Conservation (phyloP, 2,888 invertebrate genomes). For the Philonicus albiceps region DNA sequence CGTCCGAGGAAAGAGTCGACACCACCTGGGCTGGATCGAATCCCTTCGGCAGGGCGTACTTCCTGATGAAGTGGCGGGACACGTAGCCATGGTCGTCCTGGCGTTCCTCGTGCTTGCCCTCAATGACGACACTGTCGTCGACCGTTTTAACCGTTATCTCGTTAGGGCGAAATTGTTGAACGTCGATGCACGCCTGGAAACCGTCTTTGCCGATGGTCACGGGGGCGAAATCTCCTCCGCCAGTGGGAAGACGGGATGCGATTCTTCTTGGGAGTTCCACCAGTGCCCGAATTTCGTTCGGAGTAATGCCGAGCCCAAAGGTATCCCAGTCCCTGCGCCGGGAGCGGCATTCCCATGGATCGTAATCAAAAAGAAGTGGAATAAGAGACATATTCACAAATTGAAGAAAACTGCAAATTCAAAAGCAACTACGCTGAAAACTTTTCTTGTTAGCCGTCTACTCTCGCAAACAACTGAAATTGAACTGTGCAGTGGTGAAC, state of each 20-base stretch:
- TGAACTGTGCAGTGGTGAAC: neutral
- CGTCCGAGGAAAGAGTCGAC: constrained; percentile 79
- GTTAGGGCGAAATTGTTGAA: constrained; percentile 74
- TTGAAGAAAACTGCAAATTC: neutral
- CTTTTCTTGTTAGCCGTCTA: neutral
- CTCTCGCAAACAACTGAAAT: neutral
- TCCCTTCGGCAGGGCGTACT: constrained; percentile 78
- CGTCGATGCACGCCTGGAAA: constrained; percentile 73
- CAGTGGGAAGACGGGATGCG: neutral
- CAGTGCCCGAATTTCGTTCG: neutral
- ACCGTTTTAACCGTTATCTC: constrained; percentile 76
- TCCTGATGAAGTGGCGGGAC: constrained; percentile 77
- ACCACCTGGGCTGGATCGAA: constrained; percentile 77
- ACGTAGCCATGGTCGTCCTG: constrained; percentile 76
- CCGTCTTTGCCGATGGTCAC: constrained; percentile 68
- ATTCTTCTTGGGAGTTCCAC: neutral
- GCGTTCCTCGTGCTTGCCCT: constrained; percentile 77
- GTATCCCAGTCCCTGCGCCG: neutral
- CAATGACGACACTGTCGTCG: constrained; percentile 70
- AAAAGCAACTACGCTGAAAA: neutral
- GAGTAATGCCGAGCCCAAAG: neutral
- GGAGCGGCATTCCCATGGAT: neutral
- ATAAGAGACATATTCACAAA: neutral
- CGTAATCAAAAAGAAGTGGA: neutral
- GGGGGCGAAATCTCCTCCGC: neutral